Base-by-base conservation (phyloP, 1,140 invertebrate species). In the Tetraneura akinire region DNA sequence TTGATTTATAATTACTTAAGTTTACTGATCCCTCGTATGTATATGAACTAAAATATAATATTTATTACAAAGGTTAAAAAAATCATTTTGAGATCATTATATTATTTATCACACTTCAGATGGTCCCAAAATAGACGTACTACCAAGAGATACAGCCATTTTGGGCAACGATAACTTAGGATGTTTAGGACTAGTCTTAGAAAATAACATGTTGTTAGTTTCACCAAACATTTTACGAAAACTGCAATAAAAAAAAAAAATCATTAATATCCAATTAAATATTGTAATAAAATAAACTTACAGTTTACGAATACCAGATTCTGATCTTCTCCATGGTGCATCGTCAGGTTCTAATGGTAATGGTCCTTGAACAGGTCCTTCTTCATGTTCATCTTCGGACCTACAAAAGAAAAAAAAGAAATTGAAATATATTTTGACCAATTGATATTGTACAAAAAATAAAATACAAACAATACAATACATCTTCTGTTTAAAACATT, bases 291-390 rank as follows among this genome's bases (percentile, higher is more conserved):
- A 82, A 37, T 60, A 18, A 6, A 92, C 93, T 92, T 90, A 97
- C 95, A 97, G 96, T 91, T 95, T 96, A 83, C 94, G 89, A 83
- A 97, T 96, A 47, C 95, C 94, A 80, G 93, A 94, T 86, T 93
- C 92, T 16, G 89, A 90, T 83, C 91, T 91, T 85, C 94, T 95
- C 93, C 93, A 96, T 0, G 94, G 91, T 81, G 97, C 97, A 87
- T 99, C 96, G 83, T 96, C 94, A 18, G 97, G 97, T 86, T 99
- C 97, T 80, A 91, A 92, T 74, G 96, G 96, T 82, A 98, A 90
- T 32, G 97, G 97, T 18, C 97, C 97, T 87, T 98, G 95, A 3
- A 98, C 96, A 29, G 95, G 93, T 45, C 92, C 90, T 84, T 96
- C 94, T 55, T 93, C 91, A 71, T 91, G 91, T 47, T 90, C 88